Base-by-base conservation (phyloP, 1,140 invertebrate species). In the Drosophila erecta region DNA sequence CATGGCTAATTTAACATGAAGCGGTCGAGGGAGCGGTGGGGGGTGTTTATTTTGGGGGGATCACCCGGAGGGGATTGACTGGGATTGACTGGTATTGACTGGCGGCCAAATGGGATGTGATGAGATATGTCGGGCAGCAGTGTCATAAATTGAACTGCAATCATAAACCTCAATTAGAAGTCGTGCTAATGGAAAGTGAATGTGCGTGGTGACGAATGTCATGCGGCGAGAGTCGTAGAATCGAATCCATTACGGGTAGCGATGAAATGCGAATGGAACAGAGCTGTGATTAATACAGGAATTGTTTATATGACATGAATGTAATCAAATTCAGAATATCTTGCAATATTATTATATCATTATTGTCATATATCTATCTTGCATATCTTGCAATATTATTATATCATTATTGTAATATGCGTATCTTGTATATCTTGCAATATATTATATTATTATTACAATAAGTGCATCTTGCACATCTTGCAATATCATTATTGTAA, bases 1-100 rank as follows among this genome's bases (percentile, higher is more conserved):
- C 12, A 47, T 10, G 38, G 33, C 30, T 56, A 56, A 66, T 72
- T 78, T 51, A 30, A 30, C 30, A 30, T 30, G 30, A 10, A 8
- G 30, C 27, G 27, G 27, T 24, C 2, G 27, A 2, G 6, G 6
- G 1, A 6, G 7, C 6, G 27, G 38, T 5, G 1, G 35, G 51
- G 24, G 3, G n/a, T 15, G 6, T n/a, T 8, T 30, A 30, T 30
- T 30, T 30, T 30, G 30, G 57, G 57, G 57, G 15, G 15, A 7
- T 38, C 51, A 54, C 22, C 35, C 20, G 22, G 22, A 20, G 41
- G 17, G 17, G 17, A 11, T 10, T 10, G 15, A 8, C 4, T 35
- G 35, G 11, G 7, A 33, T 8, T 7, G n/a, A 11, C 7, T 24
- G 0, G 22, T 24, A 24, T 24, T 1, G 30, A 11, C 20, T 20